Base-by-base conservation (phyloP, 2,888 invertebrate species). In the Tribolium freemani region DNA sequence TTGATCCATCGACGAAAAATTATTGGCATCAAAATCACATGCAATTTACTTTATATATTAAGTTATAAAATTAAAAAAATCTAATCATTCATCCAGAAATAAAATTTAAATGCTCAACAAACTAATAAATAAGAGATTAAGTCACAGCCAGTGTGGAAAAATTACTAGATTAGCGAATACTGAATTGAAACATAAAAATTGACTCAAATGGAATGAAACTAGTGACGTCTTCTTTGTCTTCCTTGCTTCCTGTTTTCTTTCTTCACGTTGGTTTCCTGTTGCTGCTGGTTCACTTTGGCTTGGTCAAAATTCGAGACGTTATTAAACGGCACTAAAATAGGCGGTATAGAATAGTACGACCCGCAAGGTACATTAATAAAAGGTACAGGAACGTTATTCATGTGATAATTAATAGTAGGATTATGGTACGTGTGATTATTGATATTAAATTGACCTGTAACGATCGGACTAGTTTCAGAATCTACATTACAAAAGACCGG, bases 391-490 rank as follows among this genome's bases (percentile, higher is more conserved):
- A 79, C 75, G 68, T 77, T 77, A 74, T 78, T 81, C 81, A 84
- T 81, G 72, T 83, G 84, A 77, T 83, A 84, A 72, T 84, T 84
- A 38, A 84, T 84, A 11, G 83, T 84, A 2, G 83, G 83, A 75
- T 83, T 83, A 73, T 83, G 83, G 57, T 83, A 84, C n/a, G 82
- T 83, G 56, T 83, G 82, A 73, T 82, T 82, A 67, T 83, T 81
- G 57, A 81, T 79, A 71, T 81, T 84, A 68, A 83, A 83, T 60
- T 83, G 83, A 75, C 83, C 83, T 5, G 81, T 78, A 20, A 83
- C 76, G 44, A 82, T 79, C 4, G 77, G 79, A 74, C 73, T 77
- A 66, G 78, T 76, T 31, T 78, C 77, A 20, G 77, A 63, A 64
- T 77, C 74, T 10, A 64, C 51, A 66, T 77, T 77, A 69, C 75